These are phyloP conservation scores for Urocitellus parryii DNA, from an alignment of 2,113 vertebrate species.

Conservation along the genomic window DNA sequence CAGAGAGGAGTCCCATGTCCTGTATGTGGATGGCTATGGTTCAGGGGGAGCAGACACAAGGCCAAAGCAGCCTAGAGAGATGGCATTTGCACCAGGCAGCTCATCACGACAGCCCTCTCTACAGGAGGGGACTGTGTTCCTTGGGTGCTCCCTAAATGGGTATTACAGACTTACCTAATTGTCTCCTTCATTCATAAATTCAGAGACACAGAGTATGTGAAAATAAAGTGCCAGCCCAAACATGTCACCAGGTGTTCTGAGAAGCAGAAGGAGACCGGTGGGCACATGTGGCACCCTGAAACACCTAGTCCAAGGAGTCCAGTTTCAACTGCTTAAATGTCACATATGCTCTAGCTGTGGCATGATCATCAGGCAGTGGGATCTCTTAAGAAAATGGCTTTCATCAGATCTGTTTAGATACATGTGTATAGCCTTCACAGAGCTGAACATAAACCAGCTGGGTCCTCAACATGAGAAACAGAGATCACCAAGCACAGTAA, in stretches of 20 bases:
- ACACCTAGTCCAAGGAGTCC: background rate
- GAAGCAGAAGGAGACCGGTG: background rate
- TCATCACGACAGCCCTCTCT: background rate
- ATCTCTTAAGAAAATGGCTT: background rate
- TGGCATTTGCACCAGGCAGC: fast-evolving
- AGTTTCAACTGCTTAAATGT: background rate
- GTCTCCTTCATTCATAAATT: constrained; percentile 53
- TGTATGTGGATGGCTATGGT: fast-evolving
- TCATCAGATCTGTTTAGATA: background rate
- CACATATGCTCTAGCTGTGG: fast-evolving
- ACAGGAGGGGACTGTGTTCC: background rate
- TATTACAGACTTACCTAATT: background rate
- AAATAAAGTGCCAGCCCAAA: background rate
- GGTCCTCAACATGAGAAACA: background rate
- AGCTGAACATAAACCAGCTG: background rate
- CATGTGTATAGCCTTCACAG: background rate
- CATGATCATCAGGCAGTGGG: fast-evolving
- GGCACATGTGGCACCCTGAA: background rate
- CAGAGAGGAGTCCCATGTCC: background rate
- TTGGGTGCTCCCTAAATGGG: background rate
- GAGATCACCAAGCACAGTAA: background rate
- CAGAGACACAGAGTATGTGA: background rate
- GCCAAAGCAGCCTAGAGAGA: background rate
- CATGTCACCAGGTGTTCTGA: background rate
- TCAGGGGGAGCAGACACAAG: background rate